A percentile compares a stretch with the other conserved stretches of the same genome.
These are phyloP conservation scores for Pangasianodon hypophthalmus DNA, from an alignment of 2,113 vertebrate species.

Conservation along the genomic window DNA sequence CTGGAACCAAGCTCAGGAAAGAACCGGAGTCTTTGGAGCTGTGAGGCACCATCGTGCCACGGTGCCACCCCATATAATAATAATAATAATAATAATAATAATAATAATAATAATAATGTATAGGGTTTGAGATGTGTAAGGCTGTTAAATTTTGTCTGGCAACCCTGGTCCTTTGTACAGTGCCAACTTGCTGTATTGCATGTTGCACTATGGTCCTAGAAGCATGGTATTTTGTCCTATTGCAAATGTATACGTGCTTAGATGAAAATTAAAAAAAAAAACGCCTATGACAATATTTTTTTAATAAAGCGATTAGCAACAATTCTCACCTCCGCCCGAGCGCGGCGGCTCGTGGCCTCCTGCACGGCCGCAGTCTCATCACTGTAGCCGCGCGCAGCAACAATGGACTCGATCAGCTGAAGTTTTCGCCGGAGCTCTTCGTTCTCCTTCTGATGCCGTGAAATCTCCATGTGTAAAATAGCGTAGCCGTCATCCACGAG, in stretches of 20 bases:
- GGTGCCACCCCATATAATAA: too few relatives aligned
- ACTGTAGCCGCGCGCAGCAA: constrained; percentile 44
- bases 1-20: background rate
- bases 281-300: background rate
- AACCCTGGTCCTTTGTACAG: background rate
- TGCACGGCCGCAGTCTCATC: constrained; percentile 12
- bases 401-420: constrained; percentile 61
- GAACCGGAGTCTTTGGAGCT: too few relatives aligned
- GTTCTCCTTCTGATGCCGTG: constrained; percentile 63
- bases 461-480: constrained; percentile 60
- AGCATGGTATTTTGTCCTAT: background rate
- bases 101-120: background rate
- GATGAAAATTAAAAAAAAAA: too few relatives aligned
- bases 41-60: too few relatives aligned
- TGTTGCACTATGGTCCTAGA: background rate
- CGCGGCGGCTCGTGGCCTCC: constrained; percentile 26
- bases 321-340: constrained; percentile 19
- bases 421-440: constrained; percentile 59
- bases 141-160: background rate
- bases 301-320: background rate
- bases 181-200: background rate
- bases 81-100: background rate
- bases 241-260: background rate
- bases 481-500: constrained; percentile 64
- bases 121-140: too few relatives aligned